phyloP scores from a whole-genome alignment of 2,888 invertebrate genomes.

The Lepidocyrtinus sp. region DNA sequence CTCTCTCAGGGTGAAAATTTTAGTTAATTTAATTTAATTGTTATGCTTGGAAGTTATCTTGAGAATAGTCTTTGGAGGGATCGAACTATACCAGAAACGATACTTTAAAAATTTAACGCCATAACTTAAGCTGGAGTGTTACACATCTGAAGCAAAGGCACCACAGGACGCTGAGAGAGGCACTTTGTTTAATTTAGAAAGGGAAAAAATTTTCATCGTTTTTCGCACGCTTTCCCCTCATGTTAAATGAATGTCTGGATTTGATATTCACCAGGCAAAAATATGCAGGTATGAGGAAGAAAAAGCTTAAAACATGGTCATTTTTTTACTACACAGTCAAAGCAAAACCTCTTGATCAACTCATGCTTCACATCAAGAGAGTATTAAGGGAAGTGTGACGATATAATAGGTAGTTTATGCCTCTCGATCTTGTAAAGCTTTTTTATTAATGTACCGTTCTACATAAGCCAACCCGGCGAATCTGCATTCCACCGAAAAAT shows the following conservation, averaged over 20 bases:
- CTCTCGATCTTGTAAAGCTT: not conserved
- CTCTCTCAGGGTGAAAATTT: too few relatives aligned
- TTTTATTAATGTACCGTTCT: constrained; percentile 18
- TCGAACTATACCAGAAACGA: too few relatives aligned
- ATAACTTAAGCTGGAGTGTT: too few relatives aligned
- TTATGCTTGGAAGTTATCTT: too few relatives aligned
- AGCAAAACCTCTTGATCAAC: not conserved
- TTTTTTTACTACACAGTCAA: not conserved
- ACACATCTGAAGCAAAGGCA: too few relatives aligned
- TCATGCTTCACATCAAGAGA: not conserved
- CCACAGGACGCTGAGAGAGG: not conserved
- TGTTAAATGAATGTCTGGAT: not conserved
- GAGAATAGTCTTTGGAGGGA: too few relatives aligned
- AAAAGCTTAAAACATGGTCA: not conserved
- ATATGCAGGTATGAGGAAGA: too few relatives aligned
- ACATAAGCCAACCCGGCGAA: constrained; percentile 1
- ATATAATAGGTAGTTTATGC: constrained; percentile 15
- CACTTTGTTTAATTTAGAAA: not conserved
- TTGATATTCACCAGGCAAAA: not conserved
- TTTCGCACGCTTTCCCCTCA: not conserved
- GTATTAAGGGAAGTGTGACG: constrained; percentile 6
- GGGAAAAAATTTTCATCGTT: too few relatives aligned
- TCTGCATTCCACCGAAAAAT: not conserved
- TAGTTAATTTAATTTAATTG: too few relatives aligned
- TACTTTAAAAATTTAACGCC: too few relatives aligned